phyloP scores from a whole-genome alignment of 2,113 vertebrate genomes.

The Chionis minor region DNA sequence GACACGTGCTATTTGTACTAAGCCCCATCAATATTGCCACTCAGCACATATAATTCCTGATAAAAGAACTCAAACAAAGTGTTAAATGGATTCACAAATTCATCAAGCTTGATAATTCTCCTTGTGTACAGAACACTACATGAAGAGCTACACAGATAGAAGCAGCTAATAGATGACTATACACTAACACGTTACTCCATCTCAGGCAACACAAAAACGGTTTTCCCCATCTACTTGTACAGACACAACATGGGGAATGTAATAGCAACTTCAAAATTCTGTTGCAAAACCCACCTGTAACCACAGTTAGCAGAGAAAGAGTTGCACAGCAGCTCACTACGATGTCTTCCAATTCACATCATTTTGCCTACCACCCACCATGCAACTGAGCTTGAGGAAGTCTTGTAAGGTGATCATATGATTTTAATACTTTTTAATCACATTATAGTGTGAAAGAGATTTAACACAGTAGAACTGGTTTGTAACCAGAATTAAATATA shows the following conservation, averaged over 20 bases:
- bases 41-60: background rate
- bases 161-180: background rate
- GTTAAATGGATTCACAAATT: background rate
- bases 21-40: background rate
- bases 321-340: background rate
- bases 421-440: background rate
- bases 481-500: background rate
- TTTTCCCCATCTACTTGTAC: background rate
- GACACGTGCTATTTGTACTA: background rate
- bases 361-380: background rate
- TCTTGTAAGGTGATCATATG: background rate
- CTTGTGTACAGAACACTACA: background rate
- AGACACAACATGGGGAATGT: background rate
- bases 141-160: background rate
- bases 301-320: background rate
- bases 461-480: background rate
- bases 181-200: background rate
- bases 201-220: background rate
- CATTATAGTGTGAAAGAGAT: background rate
- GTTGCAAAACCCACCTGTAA: background rate
- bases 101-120: background rate
- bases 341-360: background rate
- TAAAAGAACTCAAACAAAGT: background rate
- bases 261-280: background rate
- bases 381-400: background rate